phyloP scores from a whole-genome alignment of 1,140 invertebrate species.

The Conopomorpha cramerella region DNA sequence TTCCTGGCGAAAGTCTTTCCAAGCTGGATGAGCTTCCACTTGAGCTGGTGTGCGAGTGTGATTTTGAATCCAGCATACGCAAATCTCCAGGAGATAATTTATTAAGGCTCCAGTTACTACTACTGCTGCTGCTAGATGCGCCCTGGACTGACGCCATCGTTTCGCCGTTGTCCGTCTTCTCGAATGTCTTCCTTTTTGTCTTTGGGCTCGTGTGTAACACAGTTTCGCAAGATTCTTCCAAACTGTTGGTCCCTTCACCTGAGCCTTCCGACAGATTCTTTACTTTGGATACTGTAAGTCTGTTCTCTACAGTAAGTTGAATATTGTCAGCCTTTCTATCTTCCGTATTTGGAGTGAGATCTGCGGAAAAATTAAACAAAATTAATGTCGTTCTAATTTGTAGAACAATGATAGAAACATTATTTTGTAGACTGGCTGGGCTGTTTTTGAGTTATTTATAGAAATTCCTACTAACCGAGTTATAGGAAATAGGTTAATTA shows the following conservation, averaged over 20 bases:
- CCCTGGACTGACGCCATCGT: slow-evolving; percentile 52
- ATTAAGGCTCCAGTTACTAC: slow-evolving; percentile 58
- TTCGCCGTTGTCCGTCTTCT: slow-evolving; percentile 50
- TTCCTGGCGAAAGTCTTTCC: slow-evolving; percentile 51
- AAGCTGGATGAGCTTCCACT: slow-evolving; percentile 57
- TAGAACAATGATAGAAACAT: no score
- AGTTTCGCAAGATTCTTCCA: slow-evolving; percentile 70
- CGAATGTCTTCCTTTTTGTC: slow-evolving; percentile 53
- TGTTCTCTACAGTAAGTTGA: no score
- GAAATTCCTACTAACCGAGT: no score
- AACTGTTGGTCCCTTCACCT: slow-evolving; percentile 66
- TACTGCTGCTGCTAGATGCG: slow-evolving; percentile 51
- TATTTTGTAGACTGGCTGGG: no score
- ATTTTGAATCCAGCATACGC: slow-evolving; percentile 57
- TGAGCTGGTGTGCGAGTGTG: slow-evolving; percentile 54
- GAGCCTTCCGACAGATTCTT: no score
- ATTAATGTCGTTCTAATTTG: no score
- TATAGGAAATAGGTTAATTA: no score
- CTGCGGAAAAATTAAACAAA: no score
- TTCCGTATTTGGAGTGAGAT: no score
- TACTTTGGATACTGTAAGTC: no score
- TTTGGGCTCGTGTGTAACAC: slow-evolving; percentile 64
- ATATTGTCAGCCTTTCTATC: no score
- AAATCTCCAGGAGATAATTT: slow-evolving; percentile 59
- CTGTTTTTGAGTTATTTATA: no score